Percentiles rank a stretch among this genome's conserved stretches.
Evolutionary conservation across 2,888 invertebrate genomes (phyloP).

Genomic region (Ophion ventricosus): DNA sequence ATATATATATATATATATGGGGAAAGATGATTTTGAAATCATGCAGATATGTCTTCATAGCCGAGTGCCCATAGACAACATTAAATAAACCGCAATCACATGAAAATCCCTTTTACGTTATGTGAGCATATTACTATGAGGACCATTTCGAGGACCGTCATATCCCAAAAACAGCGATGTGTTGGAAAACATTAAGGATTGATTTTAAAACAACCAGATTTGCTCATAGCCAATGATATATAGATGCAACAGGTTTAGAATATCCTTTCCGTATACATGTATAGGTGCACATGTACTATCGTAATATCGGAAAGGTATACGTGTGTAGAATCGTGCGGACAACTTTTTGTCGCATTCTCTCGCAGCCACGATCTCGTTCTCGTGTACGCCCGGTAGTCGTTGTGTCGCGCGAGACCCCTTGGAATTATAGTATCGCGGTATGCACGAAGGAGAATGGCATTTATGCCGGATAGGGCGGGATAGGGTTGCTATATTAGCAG

Average conservation of each 20-base stretch:
- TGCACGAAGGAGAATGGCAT: constrained; percentile 58
- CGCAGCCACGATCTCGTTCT: constrained; percentile 43
- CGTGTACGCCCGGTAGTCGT: constrained; percentile 44
- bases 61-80: too few relatives aligned
- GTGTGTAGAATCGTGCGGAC: constrained; percentile 62
- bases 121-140: too few relatives aligned
- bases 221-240: not conserved
- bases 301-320: constrained; percentile 50
- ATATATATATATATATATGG: too few relatives aligned
- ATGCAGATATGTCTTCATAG: too few relatives aligned
- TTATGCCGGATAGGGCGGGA: constrained; percentile 57
- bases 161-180: not conserved
- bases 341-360: constrained; percentile 53
- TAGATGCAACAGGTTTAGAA: not conserved
- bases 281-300: constrained; percentile 13
- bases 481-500: constrained; percentile 46
- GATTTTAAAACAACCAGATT: not conserved
- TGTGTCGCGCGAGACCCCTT: constrained; percentile 15
- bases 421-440: constrained; percentile 45
- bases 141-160: too few relatives aligned
- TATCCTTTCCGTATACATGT: not conserved
- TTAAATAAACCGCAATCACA: too few relatives aligned
- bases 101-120: too few relatives aligned
- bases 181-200: not conserved
- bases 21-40: too few relatives aligned